Evolutionary conservation across 2,888 invertebrate genomes (phyloP).

Genomic region (Thereva unica): DNA sequence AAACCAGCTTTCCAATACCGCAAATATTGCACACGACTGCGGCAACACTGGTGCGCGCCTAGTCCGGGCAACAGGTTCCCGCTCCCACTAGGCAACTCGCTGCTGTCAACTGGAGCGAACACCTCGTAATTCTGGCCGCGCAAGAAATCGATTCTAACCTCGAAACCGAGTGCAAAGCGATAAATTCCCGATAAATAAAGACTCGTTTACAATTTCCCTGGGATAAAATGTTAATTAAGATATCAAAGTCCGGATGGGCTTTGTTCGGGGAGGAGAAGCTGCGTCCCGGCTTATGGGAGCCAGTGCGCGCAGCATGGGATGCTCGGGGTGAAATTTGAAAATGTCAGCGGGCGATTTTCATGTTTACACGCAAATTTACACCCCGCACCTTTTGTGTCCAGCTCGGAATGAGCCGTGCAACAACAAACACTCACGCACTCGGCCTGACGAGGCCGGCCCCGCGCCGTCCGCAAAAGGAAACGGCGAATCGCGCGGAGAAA

Average conservation of each 20-base stretch:
- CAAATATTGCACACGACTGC: too few species aligned
- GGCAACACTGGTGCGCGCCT: background rate
- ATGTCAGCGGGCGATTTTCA: slow-evolving; percentile 39
- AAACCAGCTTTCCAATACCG: too few species aligned
- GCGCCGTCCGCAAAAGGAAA: background rate
- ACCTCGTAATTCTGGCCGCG: slow-evolving; percentile 30
- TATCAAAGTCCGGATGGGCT: slow-evolving; percentile 26
- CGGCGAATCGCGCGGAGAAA: background rate
- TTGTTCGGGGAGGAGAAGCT: background rate
- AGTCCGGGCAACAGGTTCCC: slow-evolving; percentile 19
- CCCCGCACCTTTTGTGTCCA: slow-evolving; percentile 32
- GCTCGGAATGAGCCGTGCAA: slow-evolving; percentile 32
- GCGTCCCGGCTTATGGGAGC: slow-evolving; percentile 17
- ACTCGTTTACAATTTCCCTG: slow-evolving; percentile 28
- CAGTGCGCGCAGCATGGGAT: slow-evolving; percentile 17
- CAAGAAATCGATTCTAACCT: slow-evolving; percentile 34
- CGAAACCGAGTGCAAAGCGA: slow-evolving; percentile 32
- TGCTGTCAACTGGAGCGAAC: slow-evolving; percentile 28
- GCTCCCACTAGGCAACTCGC: slow-evolving; percentile 14
- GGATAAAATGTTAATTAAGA: slow-evolving; percentile 35
- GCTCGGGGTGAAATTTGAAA: slow-evolving; percentile 37
- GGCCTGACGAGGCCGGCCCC: slow-evolving; percentile 4
- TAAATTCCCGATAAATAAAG: slow-evolving; percentile 34
- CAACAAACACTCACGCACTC: slow-evolving; percentile 32
- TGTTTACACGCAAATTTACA: slow-evolving; percentile 41